Evolutionary conservation across 2,888 invertebrate species (phyloP).

Genomic region (Heterodera filipjevi): DNA sequence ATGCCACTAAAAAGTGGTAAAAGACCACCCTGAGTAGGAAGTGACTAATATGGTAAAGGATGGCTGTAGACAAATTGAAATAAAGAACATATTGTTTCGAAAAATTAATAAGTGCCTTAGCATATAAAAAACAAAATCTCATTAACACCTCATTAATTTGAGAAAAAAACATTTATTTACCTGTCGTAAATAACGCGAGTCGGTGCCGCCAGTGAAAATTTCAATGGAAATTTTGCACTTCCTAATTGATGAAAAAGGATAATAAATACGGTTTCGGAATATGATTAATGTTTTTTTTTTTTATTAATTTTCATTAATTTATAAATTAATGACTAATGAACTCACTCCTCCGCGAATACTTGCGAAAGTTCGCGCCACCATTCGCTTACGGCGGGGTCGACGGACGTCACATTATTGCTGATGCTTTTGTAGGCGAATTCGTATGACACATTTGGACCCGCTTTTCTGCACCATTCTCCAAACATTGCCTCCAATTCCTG

Average conservation of each 20-base stretch:
- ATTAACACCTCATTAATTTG: no score
- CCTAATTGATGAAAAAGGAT: constrained; percentile 68
- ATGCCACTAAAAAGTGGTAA: no score
- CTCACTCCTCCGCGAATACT: constrained; percentile 68
- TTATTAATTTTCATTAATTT: no score
- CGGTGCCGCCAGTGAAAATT: constrained; percentile 88
- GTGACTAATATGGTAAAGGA: no score
- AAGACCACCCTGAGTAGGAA: no score
- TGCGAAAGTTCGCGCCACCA: constrained; percentile 69
- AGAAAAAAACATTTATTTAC: no score
- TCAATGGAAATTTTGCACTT: constrained; percentile 74
- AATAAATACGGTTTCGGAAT: no score
- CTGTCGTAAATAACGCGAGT: constrained; percentile 82
- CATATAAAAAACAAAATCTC: no score
- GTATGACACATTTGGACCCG: constrained; percentile 54
- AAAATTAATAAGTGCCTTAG: no score
- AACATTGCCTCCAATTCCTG: constrained; percentile 51
- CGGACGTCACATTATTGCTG: constrained; percentile 56
- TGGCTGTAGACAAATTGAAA: no score
- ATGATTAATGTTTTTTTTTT: no score
- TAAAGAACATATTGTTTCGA: no score
- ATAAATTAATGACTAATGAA: constrained; percentile 29
- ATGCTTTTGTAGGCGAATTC: constrained; percentile 51
- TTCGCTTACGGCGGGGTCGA: constrained; percentile 58
- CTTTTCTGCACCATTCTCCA: constrained; percentile 52